Conservation (phyloP, 2,113 vertebrate genomes). For the Neodontobutis hainanensis region DNA sequence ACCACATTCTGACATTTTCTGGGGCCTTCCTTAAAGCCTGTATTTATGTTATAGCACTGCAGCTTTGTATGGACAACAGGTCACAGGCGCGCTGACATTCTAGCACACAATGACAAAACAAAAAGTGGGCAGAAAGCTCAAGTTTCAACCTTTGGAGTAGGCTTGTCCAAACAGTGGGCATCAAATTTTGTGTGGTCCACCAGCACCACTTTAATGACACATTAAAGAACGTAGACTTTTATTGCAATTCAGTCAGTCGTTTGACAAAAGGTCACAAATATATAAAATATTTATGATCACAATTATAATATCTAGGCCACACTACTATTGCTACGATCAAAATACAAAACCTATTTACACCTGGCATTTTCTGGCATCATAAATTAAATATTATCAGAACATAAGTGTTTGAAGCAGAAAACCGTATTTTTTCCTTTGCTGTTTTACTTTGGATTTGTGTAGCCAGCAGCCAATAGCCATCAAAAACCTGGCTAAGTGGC, state of each 20-base stretch:
- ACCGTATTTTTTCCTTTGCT: too few species aligned
- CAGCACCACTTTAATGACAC: conserved; percentile 1
- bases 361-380: too few species aligned
- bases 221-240: background rate
- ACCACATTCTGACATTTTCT: conserved; percentile 62
- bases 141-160: conserved; percentile 14
- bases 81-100: conserved; percentile 49
- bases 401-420: too few species aligned
- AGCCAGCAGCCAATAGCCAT: too few species aligned
- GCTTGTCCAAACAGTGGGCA: background rate
- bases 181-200: conserved; percentile 1
- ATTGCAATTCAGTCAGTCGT: background rate
- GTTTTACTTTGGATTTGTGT: too few species aligned
- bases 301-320: too few species aligned
- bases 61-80: conserved; percentile 59
- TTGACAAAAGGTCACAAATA: too few species aligned
- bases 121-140: conserved; percentile 19
- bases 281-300: too few species aligned
- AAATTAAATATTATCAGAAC: too few species aligned
- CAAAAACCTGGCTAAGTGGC: too few species aligned
- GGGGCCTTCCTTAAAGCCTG: conserved; percentile 49
- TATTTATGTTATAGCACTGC: conserved; percentile 59
- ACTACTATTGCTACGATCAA: too few species aligned
- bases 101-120: conserved; percentile 45
- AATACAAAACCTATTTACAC: too few species aligned